Conservation (phyloP, 2,113 vertebrate genomes). For the Zapus hudsonius region DNA sequence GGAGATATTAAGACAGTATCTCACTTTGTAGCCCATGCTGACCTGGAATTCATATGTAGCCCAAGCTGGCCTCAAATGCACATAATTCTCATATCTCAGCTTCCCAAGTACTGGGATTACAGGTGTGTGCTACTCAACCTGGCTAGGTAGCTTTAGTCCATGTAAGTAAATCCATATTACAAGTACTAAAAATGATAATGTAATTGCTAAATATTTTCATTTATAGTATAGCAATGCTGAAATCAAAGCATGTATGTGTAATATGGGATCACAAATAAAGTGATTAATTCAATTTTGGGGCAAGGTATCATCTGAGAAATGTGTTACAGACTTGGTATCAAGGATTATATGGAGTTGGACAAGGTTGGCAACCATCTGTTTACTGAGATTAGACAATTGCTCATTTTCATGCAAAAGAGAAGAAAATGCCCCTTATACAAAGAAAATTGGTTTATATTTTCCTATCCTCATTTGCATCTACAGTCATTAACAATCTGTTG, state of each 20-base stretch:
- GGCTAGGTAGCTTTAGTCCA: neutral
- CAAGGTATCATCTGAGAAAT: neutral
- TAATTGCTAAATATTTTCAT: neutral
- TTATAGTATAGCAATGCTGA: slow-evolving; percentile 5
- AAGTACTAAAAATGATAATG: neutral
- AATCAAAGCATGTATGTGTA: neutral
- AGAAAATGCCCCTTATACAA: neutral
- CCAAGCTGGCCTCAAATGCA: neutral
- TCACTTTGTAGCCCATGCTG: no score
- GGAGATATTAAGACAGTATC: neutral
- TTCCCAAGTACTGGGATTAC: neutral
- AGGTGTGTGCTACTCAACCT: neutral
- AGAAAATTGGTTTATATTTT: neutral
- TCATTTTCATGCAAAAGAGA: neutral
- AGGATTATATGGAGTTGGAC: neutral
- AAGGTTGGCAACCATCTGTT: neutral
- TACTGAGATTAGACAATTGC: slow-evolving; percentile 18
- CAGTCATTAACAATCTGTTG: slow-evolving; percentile 11
- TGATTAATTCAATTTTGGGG: neutral
- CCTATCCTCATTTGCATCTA: slow-evolving; percentile 2
- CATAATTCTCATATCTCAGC: neutral
- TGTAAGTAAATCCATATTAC: slow-evolving; percentile 21
- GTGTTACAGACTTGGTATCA: neutral
- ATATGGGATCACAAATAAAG: neutral
- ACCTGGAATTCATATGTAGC: neutral